phyloP scores from a whole-genome alignment of 2,888 invertebrate species.

The Drosophila nr. perissopoda region DNA sequence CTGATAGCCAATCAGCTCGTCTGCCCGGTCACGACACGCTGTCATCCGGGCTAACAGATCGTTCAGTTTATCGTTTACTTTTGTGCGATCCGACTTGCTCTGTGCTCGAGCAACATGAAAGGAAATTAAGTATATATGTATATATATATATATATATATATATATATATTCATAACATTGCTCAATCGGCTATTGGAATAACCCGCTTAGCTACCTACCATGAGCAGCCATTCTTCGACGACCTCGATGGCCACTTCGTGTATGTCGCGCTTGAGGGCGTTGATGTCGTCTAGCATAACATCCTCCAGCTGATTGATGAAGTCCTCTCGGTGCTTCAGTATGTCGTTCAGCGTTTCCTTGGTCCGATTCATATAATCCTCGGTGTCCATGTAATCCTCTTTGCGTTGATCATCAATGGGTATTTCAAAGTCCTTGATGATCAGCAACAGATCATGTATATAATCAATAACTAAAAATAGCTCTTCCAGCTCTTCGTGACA shows the following conservation, averaged over 20 bases:
- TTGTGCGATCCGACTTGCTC: slow-evolving; percentile 90
- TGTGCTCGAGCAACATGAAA: slow-evolving; percentile 78
- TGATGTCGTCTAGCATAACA: slow-evolving; percentile 92
- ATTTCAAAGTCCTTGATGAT: slow-evolving; percentile 93
- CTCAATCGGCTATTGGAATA: not conserved
- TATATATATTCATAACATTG: not conserved
- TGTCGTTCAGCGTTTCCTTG: slow-evolving; percentile 87
- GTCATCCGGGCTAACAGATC: slow-evolving; percentile 88
- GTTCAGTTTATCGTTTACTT: slow-evolving; percentile 88
- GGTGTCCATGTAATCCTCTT: slow-evolving; percentile 84
- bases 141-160: too few species aligned
- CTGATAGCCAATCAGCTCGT: slow-evolving; percentile 92
- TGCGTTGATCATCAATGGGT: slow-evolving; percentile 90
- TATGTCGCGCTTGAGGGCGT: slow-evolving; percentile 89
- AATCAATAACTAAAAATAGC: slow-evolving; percentile 91
- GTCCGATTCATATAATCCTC: slow-evolving; percentile 85
- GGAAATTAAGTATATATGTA: not conserved
- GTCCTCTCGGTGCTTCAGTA: slow-evolving; percentile 89
- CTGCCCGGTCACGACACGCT: slow-evolving; percentile 89
- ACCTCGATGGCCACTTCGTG: slow-evolving; percentile 90
- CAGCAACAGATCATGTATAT: slow-evolving; percentile 93
- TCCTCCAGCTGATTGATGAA: slow-evolving; percentile 90
- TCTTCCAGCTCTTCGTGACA: slow-evolving; percentile 88
- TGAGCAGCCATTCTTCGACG: slow-evolving; percentile 82
- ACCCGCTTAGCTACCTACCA: slow-evolving; percentile 66